Percentiles rank a stretch among this genome's conserved stretches.
Evolutionary conservation across 2,888 invertebrate genomes (phyloP).

Genomic region (Lasioglossum malachurum): DNA sequence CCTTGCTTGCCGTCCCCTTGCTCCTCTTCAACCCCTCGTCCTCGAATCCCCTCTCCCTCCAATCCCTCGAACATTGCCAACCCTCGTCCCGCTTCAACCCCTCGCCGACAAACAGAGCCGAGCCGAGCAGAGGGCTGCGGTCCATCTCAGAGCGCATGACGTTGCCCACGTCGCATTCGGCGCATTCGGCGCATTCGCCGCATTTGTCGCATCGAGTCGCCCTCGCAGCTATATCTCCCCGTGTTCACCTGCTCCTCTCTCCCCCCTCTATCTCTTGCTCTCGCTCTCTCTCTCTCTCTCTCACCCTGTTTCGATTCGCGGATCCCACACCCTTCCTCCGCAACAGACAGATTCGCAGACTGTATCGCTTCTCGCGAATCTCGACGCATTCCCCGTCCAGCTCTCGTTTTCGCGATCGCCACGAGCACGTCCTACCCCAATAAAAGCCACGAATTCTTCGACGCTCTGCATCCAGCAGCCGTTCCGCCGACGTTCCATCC

Average conservation of each 20-base stretch:
- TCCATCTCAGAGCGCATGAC: conserved; percentile 67
- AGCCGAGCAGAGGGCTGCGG: conserved; percentile 48
- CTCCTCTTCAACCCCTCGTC: background rate
- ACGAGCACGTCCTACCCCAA: background rate
- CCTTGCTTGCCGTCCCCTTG: background rate
- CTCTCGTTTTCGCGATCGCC: conserved; percentile 3
- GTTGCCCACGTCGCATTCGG: conserved; percentile 80
- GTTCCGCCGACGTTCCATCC: background rate
- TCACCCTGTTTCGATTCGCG: background rate
- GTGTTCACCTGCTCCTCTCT: background rate
- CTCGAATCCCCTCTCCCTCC: background rate
- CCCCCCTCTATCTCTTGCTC: background rate
- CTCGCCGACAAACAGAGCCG: background rate
- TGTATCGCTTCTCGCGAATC: background rate
- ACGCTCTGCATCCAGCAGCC: background rate
- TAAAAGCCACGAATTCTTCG: background rate
- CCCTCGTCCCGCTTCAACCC: background rate
- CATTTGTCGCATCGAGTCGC: conserved; percentile 78
- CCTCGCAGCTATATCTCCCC: conserved; percentile 35
- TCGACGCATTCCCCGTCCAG: background rate
- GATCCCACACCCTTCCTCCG: background rate
- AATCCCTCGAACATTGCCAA: background rate
- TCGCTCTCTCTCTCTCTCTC: background rate
- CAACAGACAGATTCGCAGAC: conserved; percentile 10
- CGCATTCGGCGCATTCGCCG: conserved; percentile 78